Percentiles rank a stretch among this genome's conserved stretches.
Conservation (phyloP, 2,113 vertebrate genomes). For the Syrmaticus mikado region DNA sequence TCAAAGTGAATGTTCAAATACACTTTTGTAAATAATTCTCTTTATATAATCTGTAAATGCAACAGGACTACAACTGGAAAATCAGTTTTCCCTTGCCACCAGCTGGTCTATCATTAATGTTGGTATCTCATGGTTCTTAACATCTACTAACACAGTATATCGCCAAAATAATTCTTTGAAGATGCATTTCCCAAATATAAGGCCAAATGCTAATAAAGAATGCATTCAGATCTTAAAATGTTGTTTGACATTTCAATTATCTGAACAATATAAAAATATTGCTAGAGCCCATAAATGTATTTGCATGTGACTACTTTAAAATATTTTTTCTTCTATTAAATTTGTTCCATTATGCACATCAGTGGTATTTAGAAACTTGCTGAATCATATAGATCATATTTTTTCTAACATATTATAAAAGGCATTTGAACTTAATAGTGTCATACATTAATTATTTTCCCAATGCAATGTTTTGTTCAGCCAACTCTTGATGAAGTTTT, state of each 20-base stretch:
- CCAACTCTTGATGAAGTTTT: background rate
- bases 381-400: background rate
- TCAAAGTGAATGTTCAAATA: background rate
- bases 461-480: background rate
- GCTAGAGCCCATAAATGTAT: background rate
- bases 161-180: background rate
- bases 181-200: background rate
- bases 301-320: background rate
- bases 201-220: background rate
- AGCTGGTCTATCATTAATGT: background rate
- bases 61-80: background rate
- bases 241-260: background rate
- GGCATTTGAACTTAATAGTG: rapidly evolving
- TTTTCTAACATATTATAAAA: background rate
- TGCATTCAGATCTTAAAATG: background rate
- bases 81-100: background rate
- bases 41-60: background rate
- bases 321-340: background rate
- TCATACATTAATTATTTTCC: background rate
- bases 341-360: background rate
- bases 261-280: background rate
- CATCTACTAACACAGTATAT: background rate
- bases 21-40: background rate
- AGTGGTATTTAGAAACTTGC: background rate
- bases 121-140: background rate